Percentiles rank a stretch among this genome's conserved stretches.
Conservation (phyloP, 2,888 invertebrate species). For the Pterostichus niger region DNA sequence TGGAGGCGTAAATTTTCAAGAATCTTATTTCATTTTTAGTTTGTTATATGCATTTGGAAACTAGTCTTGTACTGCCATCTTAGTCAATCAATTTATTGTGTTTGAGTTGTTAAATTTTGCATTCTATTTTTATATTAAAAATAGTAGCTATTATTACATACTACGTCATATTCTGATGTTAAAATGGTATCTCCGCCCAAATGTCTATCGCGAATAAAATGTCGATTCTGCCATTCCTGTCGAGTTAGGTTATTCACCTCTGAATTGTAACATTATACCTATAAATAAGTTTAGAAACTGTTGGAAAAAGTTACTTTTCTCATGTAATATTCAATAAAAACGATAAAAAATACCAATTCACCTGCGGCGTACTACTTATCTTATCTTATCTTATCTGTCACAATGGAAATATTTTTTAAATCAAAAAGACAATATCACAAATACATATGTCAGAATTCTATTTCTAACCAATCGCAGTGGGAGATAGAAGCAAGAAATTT, state of each 20-base stretch:
- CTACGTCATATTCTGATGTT: too few relatives aligned
- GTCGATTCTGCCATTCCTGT: too few relatives aligned
- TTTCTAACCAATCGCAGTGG: background rate
- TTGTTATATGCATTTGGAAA: too few relatives aligned
- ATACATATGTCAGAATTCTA: conserved; percentile 30
- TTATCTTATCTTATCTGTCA: background rate
- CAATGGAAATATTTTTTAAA: conserved; percentile 43
- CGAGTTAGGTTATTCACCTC: conserved; percentile 1
- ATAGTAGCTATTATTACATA: too few relatives aligned
- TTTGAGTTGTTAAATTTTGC: too few relatives aligned
- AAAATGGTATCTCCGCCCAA: too few relatives aligned
- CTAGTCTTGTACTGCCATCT: too few relatives aligned
- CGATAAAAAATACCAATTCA: conserved; percentile 1
- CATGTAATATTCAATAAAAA: conserved; percentile 26
- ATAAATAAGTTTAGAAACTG: background rate
- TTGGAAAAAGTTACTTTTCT: background rate
- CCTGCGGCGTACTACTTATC: conserved; percentile 1
- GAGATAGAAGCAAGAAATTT: background rate
- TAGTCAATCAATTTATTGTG: too few relatives aligned
- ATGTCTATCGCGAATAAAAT: too few relatives aligned
- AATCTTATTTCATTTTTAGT: too few relatives aligned
- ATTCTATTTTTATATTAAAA: too few relatives aligned
- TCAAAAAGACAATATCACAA: conserved; percentile 38
- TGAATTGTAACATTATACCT: background rate
- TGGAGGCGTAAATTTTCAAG: too few relatives aligned